Base-by-base conservation (phyloP, 2,888 invertebrate species). In the Tetheella fluctuosa region DNA sequence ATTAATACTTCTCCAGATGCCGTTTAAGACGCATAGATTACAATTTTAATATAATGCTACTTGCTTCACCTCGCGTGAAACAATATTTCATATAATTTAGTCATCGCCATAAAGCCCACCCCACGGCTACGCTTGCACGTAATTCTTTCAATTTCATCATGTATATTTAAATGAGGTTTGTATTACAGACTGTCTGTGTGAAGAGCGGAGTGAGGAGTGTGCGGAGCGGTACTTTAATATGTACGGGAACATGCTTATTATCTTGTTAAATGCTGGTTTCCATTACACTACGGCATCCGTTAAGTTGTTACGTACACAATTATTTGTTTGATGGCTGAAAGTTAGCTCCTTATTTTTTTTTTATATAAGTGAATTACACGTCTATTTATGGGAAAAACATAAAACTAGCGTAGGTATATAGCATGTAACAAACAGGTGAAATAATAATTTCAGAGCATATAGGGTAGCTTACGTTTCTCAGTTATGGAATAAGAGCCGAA, bases 101-200 rank as follows among this genome's bases (percentile, higher is more conserved):
- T 60, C 56, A 52, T 61, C 60, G 61, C n/a, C 39, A n/a, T 59
- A 52, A 54, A 60, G 52, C 61, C 57, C 59, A 62, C 59, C 57
- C 59, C 39, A 34, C 42, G 56, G 65, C 75, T 64, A 71, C 77
- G 73, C 71, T 69, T 59, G 58, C 58, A 60, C 74, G 86, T 86
- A 85, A 88, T 91, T 89, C 88, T 90, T 90, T 91, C 92, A 91
- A 92, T 92, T 91, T 89, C 85, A 87, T 87, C 89, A 82, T 91
- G 91, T 92, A 81, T 91, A 92, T 92, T 89, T 84, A 92, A 91
- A 92, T 91, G 87, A 89, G 84, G 80, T 85, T 83, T 87, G 88
- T 90, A 84, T 86, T 83, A 85, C 88, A 83, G 85, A 78, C 79
- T 76, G 83, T 77, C 74, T 77, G 75, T 67, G 69, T 65, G 62